Percentiles rank a stretch among this genome's conserved stretches.
phyloP scores from a whole-genome alignment of 1,140 invertebrate genomes.

The fruit fly (Drosophila melanogaster) region DNA sequence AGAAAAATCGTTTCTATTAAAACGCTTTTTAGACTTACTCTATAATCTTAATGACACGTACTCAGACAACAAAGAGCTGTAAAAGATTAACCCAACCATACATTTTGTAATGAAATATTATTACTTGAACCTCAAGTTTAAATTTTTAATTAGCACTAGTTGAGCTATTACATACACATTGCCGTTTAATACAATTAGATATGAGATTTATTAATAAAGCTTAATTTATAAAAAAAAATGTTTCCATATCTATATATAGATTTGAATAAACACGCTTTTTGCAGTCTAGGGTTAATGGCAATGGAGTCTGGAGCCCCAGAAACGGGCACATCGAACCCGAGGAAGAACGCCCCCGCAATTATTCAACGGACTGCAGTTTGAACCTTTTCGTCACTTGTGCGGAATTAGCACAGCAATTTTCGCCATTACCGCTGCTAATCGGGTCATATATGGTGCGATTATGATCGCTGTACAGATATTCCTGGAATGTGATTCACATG shows the following conservation, averaged over 20 bases:
- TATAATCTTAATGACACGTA: slow-evolving; percentile 10
- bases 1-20: too few relatives aligned
- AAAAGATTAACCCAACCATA: slow-evolving; percentile 19
- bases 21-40: not conserved
- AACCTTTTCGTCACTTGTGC: slow-evolving; percentile 45
- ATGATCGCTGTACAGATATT: slow-evolving; percentile 28
- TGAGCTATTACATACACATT: too few relatives aligned
- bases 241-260: not conserved
- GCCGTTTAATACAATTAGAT: too few relatives aligned
- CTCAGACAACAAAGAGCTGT: slow-evolving; percentile 39
- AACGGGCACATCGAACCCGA: slow-evolving; percentile 28
- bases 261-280: not conserved
- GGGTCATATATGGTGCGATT: slow-evolving; percentile 31
- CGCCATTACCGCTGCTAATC: slow-evolving; percentile 14
- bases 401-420: slow-evolving; percentile 22
- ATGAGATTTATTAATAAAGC: too few relatives aligned
- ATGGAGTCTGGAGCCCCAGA: slow-evolving; percentile 42
- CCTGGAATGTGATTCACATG: slow-evolving; percentile 57
- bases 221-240: too few relatives aligned
- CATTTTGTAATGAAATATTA: not conserved
- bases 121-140: too few relatives aligned
- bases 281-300: slow-evolving; percentile 27
- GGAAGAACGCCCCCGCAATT: slow-evolving; percentile 36
- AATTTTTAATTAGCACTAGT: too few relatives aligned
- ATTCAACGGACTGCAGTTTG: slow-evolving; percentile 48